Evolutionary conservation across 2,888 invertebrate genomes (phyloP).

Genomic region (Eueremaeus valkanovi): DNA sequence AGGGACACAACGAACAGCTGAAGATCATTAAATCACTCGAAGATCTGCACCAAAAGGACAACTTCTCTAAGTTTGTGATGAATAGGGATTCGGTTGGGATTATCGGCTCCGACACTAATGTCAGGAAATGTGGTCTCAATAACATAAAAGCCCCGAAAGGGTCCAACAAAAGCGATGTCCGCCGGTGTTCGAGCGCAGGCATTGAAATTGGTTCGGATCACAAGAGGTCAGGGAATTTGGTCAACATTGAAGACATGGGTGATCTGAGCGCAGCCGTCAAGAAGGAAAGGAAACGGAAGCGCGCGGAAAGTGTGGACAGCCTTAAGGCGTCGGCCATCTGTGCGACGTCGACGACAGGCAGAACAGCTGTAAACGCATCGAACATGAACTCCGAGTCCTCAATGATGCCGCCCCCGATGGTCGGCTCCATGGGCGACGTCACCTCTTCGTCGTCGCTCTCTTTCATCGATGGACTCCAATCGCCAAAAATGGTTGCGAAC

Average conservation of each 20-base stretch:
- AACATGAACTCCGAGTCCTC: conserved; percentile 44
- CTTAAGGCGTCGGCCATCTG: neutral
- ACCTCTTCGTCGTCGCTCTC: conserved; percentile 37
- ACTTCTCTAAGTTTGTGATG: conserved; percentile 24
- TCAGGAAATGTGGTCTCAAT: conserved; percentile 21
- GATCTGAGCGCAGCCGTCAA: conserved; percentile 39
- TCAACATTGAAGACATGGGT: neutral
- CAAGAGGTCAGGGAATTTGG: neutral
- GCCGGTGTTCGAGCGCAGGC: conserved; percentile 38
- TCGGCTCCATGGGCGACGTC: conserved; percentile 42
- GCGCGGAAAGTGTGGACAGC: conserved; percentile 47
- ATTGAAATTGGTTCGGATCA: conserved; percentile 18
- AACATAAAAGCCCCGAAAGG: conserved; percentile 22
- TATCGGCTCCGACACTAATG: neutral
- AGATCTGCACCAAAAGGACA: conserved; percentile 31
- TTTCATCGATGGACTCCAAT: neutral
- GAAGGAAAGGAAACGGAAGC: conserved; percentile 48
- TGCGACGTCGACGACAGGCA: conserved; percentile 35
- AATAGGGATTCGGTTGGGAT: conserved; percentile 14
- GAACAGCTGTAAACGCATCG: conserved; percentile 42
- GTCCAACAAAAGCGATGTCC: conserved; percentile 19
- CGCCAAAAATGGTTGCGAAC: conserved; percentile 26
- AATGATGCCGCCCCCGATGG: conserved; percentile 46
- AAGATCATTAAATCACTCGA: conserved; percentile 39
- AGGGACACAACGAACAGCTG: conserved; percentile 36